Percentiles rank a stretch among this genome's conserved stretches.
phyloP scores from a whole-genome alignment of 2,888 invertebrate species.

The Epirrita christyi region DNA sequence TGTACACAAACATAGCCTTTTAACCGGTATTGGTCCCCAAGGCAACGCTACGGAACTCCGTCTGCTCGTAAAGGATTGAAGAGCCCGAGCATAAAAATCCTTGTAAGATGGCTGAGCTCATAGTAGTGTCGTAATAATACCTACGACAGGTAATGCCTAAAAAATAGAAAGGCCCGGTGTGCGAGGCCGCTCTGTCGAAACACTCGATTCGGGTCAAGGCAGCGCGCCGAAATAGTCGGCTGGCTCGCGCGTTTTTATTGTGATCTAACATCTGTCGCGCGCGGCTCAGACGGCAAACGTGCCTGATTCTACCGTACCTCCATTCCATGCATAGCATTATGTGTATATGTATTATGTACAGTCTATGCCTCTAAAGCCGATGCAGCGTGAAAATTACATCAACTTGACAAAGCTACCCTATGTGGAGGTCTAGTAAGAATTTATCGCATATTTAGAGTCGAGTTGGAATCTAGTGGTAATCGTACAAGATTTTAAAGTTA shows the following conservation, averaged over 20 bases:
- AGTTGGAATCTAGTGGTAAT: not conserved
- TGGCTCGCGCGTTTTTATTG: slow-evolving; percentile 82
- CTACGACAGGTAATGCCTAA: slow-evolving; percentile 83
- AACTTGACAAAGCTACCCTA: not conserved
- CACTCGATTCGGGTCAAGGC: slow-evolving; percentile 83
- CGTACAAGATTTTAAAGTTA: too few species aligned
- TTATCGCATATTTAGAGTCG: not conserved
- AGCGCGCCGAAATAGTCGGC: slow-evolving; percentile 83
- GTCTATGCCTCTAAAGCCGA: not conserved
- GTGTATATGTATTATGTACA: not conserved
- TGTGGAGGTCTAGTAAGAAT: not conserved
- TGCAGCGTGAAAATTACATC: not conserved
- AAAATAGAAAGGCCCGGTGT: slow-evolving; percentile 85
- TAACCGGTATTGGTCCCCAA: not conserved
- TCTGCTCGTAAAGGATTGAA: slow-evolving; percentile 55
- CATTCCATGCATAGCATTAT: not conserved
- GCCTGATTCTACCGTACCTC: slow-evolving; percentile 41
- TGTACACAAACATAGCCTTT: too few species aligned
- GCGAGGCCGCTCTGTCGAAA: slow-evolving; percentile 84
- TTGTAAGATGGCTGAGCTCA: slow-evolving; percentile 75
- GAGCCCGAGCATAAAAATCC: slow-evolving; percentile 67
- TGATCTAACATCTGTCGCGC: slow-evolving; percentile 82
- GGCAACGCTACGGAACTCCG: slow-evolving; percentile 47
- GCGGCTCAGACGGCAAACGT: slow-evolving; percentile 45
- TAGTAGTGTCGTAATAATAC: slow-evolving; percentile 80